Evolutionary conservation across 2,797 vertebrate genomes (phyloP).

Genomic region (Odontamblyopus rebecca): DNA sequence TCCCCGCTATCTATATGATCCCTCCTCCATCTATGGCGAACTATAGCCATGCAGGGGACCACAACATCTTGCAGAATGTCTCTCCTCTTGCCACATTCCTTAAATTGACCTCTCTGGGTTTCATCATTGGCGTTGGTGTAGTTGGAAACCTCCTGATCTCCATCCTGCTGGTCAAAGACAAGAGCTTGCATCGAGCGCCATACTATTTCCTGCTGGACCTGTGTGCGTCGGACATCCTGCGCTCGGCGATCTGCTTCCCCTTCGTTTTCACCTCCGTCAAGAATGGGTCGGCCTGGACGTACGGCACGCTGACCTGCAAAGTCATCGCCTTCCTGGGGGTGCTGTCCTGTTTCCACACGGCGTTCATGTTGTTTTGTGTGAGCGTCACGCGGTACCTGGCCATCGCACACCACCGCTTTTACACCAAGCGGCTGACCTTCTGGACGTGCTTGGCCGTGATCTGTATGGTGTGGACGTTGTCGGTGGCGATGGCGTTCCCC

Average conservation of each 20-base stretch:
- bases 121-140: slow-evolving; percentile 98
- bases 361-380: slow-evolving; percentile 99
- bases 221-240: slow-evolving; percentile 96
- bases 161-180: slow-evolving; percentile 99
- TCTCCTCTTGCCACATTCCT: slow-evolving; percentile 99
- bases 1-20: slow-evolving; percentile 91
- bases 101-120: slow-evolving; percentile 99
- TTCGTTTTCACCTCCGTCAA: slow-evolving; percentile 99
- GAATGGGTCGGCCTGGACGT: slow-evolving; percentile 97
- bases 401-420: slow-evolving; percentile 98
- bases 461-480: slow-evolving; percentile 99
- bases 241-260: slow-evolving; percentile 99
- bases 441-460: slow-evolving; percentile 99
- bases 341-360: slow-evolving; percentile 98
- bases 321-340: slow-evolving; percentile 99
- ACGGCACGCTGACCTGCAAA: slow-evolving; percentile 97
- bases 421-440: slow-evolving; percentile 97
- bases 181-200: slow-evolving; percentile 97
- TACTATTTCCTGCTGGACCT: slow-evolving; percentile 99
- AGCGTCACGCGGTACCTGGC: slow-evolving; percentile 98
- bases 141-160: slow-evolving; percentile 99
- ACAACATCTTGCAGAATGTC: slow-evolving; percentile 99
- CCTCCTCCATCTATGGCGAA: slow-evolving; percentile 99
- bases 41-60: slow-evolving; percentile 99
- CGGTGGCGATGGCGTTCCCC: slow-evolving; percentile 98